Base-by-base conservation (phyloP, 1,140 invertebrate species). In the Meloidogyne exigua region DNA sequence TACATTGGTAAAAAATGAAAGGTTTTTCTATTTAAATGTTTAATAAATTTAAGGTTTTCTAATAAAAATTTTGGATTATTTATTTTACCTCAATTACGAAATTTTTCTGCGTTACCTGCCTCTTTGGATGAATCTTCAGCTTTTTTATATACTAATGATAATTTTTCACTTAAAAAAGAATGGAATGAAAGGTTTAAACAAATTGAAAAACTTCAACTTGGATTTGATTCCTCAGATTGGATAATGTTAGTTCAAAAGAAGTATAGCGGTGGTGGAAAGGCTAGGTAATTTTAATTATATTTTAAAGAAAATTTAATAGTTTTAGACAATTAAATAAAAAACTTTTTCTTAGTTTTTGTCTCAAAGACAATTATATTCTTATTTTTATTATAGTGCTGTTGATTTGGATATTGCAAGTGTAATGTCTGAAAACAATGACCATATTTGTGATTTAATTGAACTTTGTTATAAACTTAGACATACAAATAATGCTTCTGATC, bases 401-500 rank as follows among this genome's bases (percentile, higher is more conserved):
- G 85, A 86, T 64, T 83, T 86, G 11, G 85, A 86, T 76, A 77
- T 82, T 9, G 85, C 85, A 9, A 75, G 76, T 12, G 78, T 77
- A 72, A 68, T 83, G 12, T 75, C 82, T 23, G 76, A 80, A 49
- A 76, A 83, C 28, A 64, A 73, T 25, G 85, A 86, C 67, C 85
- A 86, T 44, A 28, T 85, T 12, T 70, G 76, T 23, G 85, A 86
- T 69, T 67, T 87, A 28, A 68, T 83, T 9, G 83, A 86, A n/a
- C 68, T 86, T 3, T 57, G 84, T 23, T 87, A 87, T 68, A 86
- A 85, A 72, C 89, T 94, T 21, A 88, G 94, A 79, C 87, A 91
- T 70, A 92, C 91, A 15, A 88, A 91, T 49, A 91, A 92, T 83
- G 91, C 93, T 1, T 86, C 89, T 0, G 91, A 91, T 79, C 91